phyloP scores from a whole-genome alignment of 2,888 invertebrate species.

The Phengaris alcon region DNA sequence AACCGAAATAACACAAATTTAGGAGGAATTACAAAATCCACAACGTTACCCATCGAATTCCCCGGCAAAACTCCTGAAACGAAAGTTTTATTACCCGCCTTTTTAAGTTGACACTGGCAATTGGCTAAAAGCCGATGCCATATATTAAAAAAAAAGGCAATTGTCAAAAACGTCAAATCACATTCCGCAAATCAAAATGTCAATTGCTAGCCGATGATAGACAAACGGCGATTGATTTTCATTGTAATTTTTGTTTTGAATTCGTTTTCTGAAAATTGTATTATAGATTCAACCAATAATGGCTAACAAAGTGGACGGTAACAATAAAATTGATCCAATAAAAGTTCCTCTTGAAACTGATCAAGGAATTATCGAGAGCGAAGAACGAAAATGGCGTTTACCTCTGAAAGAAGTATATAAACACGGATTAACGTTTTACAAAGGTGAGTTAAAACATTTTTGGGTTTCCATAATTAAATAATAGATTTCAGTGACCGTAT shows the following conservation, averaged over 20 bases:
- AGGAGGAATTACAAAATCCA: too few relatives aligned
- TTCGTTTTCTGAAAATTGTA: slow-evolving; percentile 31
- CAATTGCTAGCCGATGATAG: background rate
- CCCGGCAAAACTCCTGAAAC: too few relatives aligned
- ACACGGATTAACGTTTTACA: slow-evolving; percentile 93
- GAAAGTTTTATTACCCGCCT: too few relatives aligned
- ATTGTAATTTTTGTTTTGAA: slow-evolving; percentile 3
- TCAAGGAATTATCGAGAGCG: slow-evolving; percentile 71
- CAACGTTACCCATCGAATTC: too few relatives aligned
- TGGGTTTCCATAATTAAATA: background rate
- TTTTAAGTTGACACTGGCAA: too few relatives aligned
- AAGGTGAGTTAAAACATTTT: slow-evolving; percentile 82
- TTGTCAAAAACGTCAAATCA: background rate
- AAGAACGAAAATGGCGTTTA: slow-evolving; percentile 83
- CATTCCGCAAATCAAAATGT: background rate
- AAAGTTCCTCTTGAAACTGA: slow-evolving; percentile 71
- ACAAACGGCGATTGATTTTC: background rate
- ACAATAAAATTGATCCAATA: slow-evolving; percentile 60
- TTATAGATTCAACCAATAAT: slow-evolving; percentile 41
- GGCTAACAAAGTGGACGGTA: slow-evolving; percentile 55
- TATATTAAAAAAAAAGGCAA: background rate
- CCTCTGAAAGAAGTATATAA: slow-evolving; percentile 90
- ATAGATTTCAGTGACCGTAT: background rate
- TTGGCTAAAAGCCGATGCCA: background rate
- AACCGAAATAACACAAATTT: too few relatives aligned